These are phyloP conservation scores for Perdita meconis DNA, from an alignment of 2,888 invertebrate species.

Conservation along the genomic window DNA sequence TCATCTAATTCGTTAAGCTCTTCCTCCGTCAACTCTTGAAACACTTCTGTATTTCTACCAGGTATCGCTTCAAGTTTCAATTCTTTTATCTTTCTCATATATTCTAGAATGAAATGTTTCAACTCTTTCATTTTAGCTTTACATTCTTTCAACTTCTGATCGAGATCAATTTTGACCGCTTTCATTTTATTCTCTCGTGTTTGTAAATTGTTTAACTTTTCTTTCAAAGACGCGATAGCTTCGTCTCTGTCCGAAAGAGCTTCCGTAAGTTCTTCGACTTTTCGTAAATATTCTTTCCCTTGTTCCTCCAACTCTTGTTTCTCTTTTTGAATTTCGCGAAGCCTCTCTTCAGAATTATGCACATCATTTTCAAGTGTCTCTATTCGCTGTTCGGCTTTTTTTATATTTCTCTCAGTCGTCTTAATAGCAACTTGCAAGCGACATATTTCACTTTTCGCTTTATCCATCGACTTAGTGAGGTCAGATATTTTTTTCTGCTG, in stretches of 20 bases:
- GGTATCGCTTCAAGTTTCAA: constrained; percentile 88
- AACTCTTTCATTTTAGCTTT: constrained; percentile 87
- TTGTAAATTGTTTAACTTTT: constrained; percentile 87
- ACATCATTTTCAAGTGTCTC: constrained; percentile 90
- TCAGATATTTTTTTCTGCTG: constrained; percentile 90
- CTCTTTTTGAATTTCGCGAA: constrained; percentile 86
- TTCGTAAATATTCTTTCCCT: constrained; percentile 85
- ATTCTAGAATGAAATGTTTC: constrained; percentile 86
- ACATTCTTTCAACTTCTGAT: constrained; percentile 88
- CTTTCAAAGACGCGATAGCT: constrained; percentile 86
- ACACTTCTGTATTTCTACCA: constrained; percentile 81
- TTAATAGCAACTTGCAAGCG: constrained; percentile 89
- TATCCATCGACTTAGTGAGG: constrained; percentile 89
- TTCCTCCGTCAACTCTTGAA: constrained; percentile 88
- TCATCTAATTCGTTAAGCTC: constrained; percentile 87
- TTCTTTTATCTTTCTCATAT: constrained; percentile 85
- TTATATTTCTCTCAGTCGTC: constrained; percentile 89
- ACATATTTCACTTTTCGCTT: constrained; percentile 88
- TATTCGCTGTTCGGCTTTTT: constrained; percentile 91
- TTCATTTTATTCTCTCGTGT: constrained; percentile 89
- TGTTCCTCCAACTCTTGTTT: constrained; percentile 87
- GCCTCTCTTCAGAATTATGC: constrained; percentile 87
- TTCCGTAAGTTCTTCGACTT: constrained; percentile 86
- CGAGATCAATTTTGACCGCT: constrained; percentile 90
- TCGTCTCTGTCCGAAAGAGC: constrained; percentile 86